phyloP scores from a whole-genome alignment of 2,113 vertebrate genomes.

The Miniopterus natalensis region DNA sequence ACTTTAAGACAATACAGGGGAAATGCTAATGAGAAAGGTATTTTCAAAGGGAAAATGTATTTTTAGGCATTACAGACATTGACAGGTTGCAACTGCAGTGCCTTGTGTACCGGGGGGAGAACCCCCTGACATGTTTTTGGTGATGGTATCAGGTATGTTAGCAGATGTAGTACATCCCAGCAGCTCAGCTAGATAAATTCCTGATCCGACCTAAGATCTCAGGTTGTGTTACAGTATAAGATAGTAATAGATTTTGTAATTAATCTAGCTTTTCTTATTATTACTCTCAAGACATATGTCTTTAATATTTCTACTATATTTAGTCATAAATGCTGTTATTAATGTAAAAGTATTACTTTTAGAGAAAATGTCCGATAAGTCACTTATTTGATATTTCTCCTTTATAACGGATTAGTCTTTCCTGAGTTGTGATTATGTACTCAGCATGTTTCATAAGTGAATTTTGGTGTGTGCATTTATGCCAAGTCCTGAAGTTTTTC shows the following conservation, averaged over 20 bases:
- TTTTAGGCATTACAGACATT: neutral
- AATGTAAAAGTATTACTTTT: neutral
- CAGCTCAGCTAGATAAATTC: neutral
- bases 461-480: conserved; percentile 9
- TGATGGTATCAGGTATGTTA: neutral
- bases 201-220: neutral
- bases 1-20: neutral
- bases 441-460: conserved; percentile 65
- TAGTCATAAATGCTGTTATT: neutral
- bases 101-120: neutral
- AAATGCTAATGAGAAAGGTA: neutral
- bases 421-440: conserved; percentile 38
- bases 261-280: neutral
- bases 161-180: neutral
- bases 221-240: neutral
- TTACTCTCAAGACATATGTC: neutral
- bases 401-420: neutral
- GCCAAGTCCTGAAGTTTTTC: conserved; percentile 74
- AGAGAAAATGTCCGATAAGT: neutral
- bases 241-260: neutral
- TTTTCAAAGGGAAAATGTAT: neutral
- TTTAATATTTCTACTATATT: neutral
- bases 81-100: neutral
- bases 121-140: neutral
- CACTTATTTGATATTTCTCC: neutral